Base-by-base conservation (phyloP, 37 sponge, comb jelly and placozoan species). In the Chondrilla cf. caribensis region DNA sequence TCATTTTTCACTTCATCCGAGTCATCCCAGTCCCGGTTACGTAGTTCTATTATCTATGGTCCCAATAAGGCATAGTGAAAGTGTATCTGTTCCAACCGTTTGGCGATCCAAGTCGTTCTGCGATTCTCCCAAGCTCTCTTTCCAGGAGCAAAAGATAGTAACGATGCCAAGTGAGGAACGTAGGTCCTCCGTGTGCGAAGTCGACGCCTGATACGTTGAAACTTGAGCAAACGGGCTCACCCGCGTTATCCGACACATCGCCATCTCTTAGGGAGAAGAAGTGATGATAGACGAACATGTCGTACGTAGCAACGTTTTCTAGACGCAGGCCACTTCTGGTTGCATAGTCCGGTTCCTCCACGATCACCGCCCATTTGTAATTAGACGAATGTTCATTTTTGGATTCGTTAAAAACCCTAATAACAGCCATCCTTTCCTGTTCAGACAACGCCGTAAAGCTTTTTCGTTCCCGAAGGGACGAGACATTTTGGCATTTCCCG, bases 141-240 rank as follows among this genome's bases (percentile, higher is more conserved):
- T 81, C 81, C 19, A 81, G 6, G 18, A 60, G 62, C 22, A 81
- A 15, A 40, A 81, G n/a, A 51, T 60, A 81, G 9, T 81, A 41
- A 60, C 81, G 38, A 39, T 81, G 81, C 81, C 81, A 81, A 21
- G 41, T 38, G 6, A 24, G 67, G 25, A 81, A 81, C 0, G 19
- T 15, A 11, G 81, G 67, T 21, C 81, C 81, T 81, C 32, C 38
- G 35, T 81, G 81, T 3, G 64, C 81, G 33, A 81, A 81, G 81
- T 81, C 81, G 19, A 72, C 28, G 1, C 31, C 70, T 1, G 35
- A 47, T 47, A 47, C 6, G 51, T 47, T 11, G 9, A 47, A n/a
- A 47, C 51, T 47, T 14, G 51, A 47, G 51, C 51, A 6, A 47
- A 47, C 51, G 40, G 7, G 4, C 6, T 29, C 22, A 15, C 18